Base-by-base conservation (phyloP, 2,888 invertebrate genomes). In the Morpho helenor region DNA sequence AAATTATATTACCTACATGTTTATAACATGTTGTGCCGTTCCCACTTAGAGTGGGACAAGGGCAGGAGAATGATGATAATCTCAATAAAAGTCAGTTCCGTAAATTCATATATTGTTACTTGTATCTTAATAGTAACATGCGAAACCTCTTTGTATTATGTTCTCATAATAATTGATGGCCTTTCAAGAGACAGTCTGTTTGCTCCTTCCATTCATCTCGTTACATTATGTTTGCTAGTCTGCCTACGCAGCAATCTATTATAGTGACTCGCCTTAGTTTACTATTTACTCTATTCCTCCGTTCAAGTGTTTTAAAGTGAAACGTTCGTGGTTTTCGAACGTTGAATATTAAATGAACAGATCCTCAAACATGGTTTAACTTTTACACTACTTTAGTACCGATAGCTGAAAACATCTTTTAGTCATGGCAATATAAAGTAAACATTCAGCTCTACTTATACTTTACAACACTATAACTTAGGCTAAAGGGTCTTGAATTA, bases 311-410 rank as follows among this genome's bases (percentile, higher is more conserved):
- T 60, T 40, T 47, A 50, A 31, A 50, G 46, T 41, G 52, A 52
- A 53, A 50, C 49, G 56, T 46, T 43, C 59, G 43, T 10, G 56
- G 52, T 48, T 61, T 56, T 56, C 53, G 59, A 52, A 56, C 59
- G 46, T 22, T 61, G 61, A 61, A 61, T 61, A 56, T 59, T 61
- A 59, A 61, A 59, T 41, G 61, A 56, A 53, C 52, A 52, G 56
- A 46, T 49, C 52, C 55, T 56, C 59, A 52, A 59, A 56, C 59
- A 52, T 49, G 49, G 56, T 59, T 61, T 59, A 56, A 59, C 59
- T 61, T 61, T 61, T 53, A 61, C 52, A 47, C 61, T 52, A 61
- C 52, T 59, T 53, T 44, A 59, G 49, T 45, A 52, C 49, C 49
- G 52, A 56, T 44, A 49, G 61, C 52, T 53, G 39, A 42, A 49